Evolutionary conservation across 2,113 vertebrate genomes (phyloP), one percentile per base, ranked within the genome.

Genomic region (Ranitomeya variabilis): DNA sequence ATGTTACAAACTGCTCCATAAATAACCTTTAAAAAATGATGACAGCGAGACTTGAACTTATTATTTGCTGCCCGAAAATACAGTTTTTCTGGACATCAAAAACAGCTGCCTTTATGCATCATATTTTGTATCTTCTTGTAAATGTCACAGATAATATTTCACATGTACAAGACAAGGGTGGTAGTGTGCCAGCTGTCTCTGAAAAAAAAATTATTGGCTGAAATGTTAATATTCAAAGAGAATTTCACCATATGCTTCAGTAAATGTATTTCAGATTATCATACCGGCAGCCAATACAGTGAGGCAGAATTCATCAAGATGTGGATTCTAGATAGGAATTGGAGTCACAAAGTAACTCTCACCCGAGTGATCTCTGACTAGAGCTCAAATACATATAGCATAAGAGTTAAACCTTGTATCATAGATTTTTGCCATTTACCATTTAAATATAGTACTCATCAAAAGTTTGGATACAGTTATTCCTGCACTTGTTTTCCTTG

Each of bases 61-160:
- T 81, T 73, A 73, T 81, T 82, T 18, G 55, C 14, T 59, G 54
- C 62, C 37, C 18, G 16, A 71, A 81, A 37, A 55, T 59, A 57
- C 78, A 37, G 59, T 26, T 23, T 87, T 87, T 26, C 31, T 88
- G 80, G 71, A 59, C 82, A 85, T 79, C 87, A 85, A 57, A 67
- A 77, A 89, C 59, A 69, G 69, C 87, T 85, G 87, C 74, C 71
- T 84, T 69, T 62, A 78, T 85, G 81, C 79, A n/a, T 54, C 81
- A 79, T 54, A 45, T 54, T 89, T 76, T 83, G 69, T 89, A 85
- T 89, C 87, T 85, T 77, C 57, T 59, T 89, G 60, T 89, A 85
- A 89, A 85, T 85, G 82, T 79, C 82, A 89, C 26, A 54, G 81
- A 89, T 85, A 89, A 85, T 67, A 89, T 89, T 79, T 85, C 87